These are phyloP conservation scores for Gallirallus australis DNA, from an alignment of 2,797 vertebrate genomes.

Conservation along the genomic window DNA sequence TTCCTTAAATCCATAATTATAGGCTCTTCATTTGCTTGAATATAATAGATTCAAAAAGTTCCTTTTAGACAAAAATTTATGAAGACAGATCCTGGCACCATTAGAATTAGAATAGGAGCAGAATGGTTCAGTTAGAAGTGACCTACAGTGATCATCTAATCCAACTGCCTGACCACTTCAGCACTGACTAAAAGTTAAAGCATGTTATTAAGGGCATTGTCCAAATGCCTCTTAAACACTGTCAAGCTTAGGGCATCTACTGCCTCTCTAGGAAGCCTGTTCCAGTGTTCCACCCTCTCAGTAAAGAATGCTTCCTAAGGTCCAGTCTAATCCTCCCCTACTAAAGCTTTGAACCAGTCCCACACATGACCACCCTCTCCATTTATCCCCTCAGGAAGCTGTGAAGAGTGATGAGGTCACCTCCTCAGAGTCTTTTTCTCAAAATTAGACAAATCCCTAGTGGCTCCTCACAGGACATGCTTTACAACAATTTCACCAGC, in stretches of 20 bases:
- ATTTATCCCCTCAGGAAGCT: neutral
- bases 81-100: neutral
- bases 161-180: neutral
- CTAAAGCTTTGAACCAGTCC: no score
- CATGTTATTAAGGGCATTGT: neutral
- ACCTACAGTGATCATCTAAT: neutral
- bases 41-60: neutral
- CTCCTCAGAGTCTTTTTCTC: neutral
- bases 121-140: neutral
- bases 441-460: neutral
- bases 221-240: neutral
- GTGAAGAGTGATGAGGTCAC: neutral
- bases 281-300: neutral
- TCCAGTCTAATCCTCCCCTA: neutral
- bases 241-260: neutral
- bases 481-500: neutral
- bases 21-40: neutral
- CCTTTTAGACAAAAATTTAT: neutral
- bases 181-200: neutral
- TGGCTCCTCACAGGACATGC: neutral
- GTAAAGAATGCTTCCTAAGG: neutral
- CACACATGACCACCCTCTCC: neutral
- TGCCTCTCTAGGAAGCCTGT: neutral
- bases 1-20: neutral
- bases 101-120: neutral